Percentiles rank a stretch among this genome's conserved stretches.
Conservation (phyloP, 2,888 invertebrate species). For the Mythimna albipuncta region DNA sequence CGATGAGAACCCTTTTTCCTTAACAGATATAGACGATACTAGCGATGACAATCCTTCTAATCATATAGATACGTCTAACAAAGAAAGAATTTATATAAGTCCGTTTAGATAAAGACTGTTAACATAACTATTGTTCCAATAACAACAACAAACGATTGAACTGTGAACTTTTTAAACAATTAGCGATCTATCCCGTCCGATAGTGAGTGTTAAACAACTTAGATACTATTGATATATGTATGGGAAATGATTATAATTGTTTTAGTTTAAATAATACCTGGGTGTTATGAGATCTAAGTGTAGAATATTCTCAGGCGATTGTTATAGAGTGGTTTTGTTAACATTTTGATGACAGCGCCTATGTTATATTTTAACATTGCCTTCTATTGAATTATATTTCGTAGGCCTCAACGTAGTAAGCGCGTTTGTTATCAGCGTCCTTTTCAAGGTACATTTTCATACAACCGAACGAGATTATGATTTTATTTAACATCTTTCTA, state of each 20-base stretch:
- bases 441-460: too few species aligned
- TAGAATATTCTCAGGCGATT: slow-evolving; percentile 1
- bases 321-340: background rate
- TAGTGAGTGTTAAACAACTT: slow-evolving; percentile 41
- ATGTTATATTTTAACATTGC: background rate
- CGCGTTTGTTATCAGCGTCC: too few species aligned
- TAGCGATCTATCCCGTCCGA: slow-evolving; percentile 36
- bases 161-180: slow-evolving; percentile 58
- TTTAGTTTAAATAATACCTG: slow-evolving; percentile 22
- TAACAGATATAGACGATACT: background rate
- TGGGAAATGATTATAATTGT: slow-evolving; percentile 50
- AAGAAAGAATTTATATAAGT: slow-evolving; percentile 29
- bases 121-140: slow-evolving; percentile 50
- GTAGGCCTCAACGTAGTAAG: too few species aligned
- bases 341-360: background rate
- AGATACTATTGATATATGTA: slow-evolving; percentile 16
- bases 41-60: slow-evolving; percentile 17
- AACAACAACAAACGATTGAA: slow-evolving; percentile 37
- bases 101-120: slow-evolving; percentile 34
- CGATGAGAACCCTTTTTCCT: background rate
- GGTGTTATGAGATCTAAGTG: slow-evolving; percentile 31
- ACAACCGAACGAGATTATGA: too few species aligned
- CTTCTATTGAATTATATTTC: too few species aligned
- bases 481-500: too few species aligned
- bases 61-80: slow-evolving; percentile 4